These are phyloP conservation scores for Stenichneumon culpator DNA, from an alignment of 2,888 invertebrate genomes.

Conservation along the genomic window DNA sequence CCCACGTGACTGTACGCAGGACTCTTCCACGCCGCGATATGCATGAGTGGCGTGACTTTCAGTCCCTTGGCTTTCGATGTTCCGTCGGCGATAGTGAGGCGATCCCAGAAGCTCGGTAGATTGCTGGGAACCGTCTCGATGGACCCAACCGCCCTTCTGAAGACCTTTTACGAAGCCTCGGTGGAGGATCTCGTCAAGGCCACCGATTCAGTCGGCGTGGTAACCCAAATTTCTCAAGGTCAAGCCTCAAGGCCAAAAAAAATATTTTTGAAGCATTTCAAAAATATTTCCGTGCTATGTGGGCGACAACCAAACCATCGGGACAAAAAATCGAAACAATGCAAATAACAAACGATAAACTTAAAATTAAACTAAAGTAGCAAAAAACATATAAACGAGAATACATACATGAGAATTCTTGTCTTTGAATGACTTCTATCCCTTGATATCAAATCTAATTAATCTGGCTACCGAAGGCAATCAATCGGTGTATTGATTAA, in stretches of 20 bases:
- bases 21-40: conserved; percentile 86
- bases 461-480: too few species aligned
- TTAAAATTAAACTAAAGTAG: too few species aligned
- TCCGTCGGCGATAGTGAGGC: conserved; percentile 8
- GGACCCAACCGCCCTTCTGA: conserved; percentile 81
- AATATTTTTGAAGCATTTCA: too few species aligned
- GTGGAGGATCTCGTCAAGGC: conserved; percentile 82
- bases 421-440: too few species aligned
- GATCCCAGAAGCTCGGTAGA: conserved; percentile 82
- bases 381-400: too few species aligned
- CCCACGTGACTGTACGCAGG: background rate
- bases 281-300: too few species aligned
- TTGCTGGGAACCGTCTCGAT: conserved; percentile 78
- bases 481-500: too few species aligned
- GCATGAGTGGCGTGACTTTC: conserved; percentile 87
- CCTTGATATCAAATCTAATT: too few species aligned
- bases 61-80: conserved; percentile 85
- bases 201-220: conserved; percentile 75
- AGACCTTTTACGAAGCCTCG: conserved; percentile 83
- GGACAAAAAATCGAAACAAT: too few species aligned
- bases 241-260: background rate
- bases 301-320: too few species aligned
- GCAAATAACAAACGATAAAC: too few species aligned
- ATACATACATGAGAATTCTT: too few species aligned
- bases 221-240: background rate